Evolutionary conservation across 2,888 invertebrate genomes (phyloP), one percentile per base, ranked within the genome.

Genomic region (Idaea straminata): DNA sequence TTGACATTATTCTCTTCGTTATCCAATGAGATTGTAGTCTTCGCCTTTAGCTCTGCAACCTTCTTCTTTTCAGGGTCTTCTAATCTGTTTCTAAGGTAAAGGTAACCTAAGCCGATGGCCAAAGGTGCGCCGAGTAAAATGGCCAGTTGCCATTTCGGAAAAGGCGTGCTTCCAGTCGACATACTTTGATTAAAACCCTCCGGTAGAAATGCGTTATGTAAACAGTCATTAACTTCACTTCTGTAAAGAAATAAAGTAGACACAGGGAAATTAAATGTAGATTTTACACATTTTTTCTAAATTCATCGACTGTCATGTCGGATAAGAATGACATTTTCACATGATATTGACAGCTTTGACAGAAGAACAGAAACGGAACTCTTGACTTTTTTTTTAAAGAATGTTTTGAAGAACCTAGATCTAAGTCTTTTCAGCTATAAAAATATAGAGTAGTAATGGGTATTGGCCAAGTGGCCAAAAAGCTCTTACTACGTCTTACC

Each of bases 81-180:
- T 83, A 89, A 84, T 89, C 93, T 94, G 81, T 94, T 95, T 81
- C 93, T 94, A 79, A 95, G 94, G 87, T 95, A 96, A 92, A 96
- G 96, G 82, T 96, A 95, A 81, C 97, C 97, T 81, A 97, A 89
- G 66, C 97, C 97, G 66, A 97, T 93, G 68, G 96, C 97, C 75
- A 97, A 94, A 79, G 97, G 97, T 72, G 97, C 96, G 76, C 97
- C 97, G 72, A 98, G 94, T 68, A 96, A 95, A 70, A 98, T 92
- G 69, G 97, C 97, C 79, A 98, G 92, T 93, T 98, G 97, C 97
- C 98, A 97, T 94, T 96, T 97, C 75, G 95, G 95, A 87, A 96
- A 92, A 64, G 95, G 93, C 84, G 94, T 92, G 82, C 94, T 93
- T 77, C 93, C 93, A 67, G 93, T 92, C 72, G 92, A 92, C 92